Evolutionary conservation across 2,113 vertebrate genomes (phyloP).

Genomic region (Macaca fascicularis): DNA sequence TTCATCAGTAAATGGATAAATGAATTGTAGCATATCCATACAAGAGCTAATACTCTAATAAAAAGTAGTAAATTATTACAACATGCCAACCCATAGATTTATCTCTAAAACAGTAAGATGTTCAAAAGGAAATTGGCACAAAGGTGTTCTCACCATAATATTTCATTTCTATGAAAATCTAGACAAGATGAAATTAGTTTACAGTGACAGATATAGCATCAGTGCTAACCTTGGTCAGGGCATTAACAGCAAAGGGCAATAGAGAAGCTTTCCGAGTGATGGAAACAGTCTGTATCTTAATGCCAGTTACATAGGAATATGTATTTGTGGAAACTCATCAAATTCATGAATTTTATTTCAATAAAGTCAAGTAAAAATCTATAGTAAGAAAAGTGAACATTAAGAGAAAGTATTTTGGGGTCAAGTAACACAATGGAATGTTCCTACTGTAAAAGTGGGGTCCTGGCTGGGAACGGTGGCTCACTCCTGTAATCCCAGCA

Average conservation of each 20-base stretch:
- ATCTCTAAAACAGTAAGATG: background rate
- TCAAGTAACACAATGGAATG: background rate
- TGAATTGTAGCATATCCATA: background rate
- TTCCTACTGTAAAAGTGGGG: background rate
- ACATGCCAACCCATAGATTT: background rate
- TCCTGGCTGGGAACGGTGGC: background rate
- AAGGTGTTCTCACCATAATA: background rate
- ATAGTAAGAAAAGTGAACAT: background rate
- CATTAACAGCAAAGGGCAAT: background rate
- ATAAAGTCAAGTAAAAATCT: background rate
- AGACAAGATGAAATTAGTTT: background rate
- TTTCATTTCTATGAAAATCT: background rate
- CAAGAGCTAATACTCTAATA: background rate
- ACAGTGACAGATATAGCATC: background rate
- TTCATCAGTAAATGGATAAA: background rate
- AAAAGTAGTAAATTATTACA: background rate
- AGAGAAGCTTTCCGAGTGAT: background rate
- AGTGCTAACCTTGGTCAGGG: background rate
- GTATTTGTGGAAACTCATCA: background rate
- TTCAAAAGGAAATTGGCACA: background rate
- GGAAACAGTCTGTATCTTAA: background rate
- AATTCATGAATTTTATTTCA: background rate
- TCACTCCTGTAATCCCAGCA: no score
- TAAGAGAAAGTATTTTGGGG: background rate
- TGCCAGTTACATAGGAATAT: background rate